These are phyloP conservation scores for Hofmannophila pseudospretella DNA, from an alignment of 2,888 invertebrate species.

Conservation along the genomic window DNA sequence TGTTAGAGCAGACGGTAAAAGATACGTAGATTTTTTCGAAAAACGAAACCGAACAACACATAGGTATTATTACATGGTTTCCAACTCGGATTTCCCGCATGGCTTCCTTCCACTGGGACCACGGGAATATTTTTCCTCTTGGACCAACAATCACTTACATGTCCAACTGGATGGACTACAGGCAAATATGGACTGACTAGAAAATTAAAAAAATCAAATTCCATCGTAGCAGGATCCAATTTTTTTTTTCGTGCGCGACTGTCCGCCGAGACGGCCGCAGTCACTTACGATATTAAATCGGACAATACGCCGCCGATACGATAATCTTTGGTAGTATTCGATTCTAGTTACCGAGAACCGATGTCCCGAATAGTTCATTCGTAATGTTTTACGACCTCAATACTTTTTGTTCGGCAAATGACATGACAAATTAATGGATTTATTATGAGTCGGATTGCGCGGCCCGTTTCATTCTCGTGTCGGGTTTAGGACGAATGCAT, in stretches of 20 bases:
- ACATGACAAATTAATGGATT: conserved; percentile 78
- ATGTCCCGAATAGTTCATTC: conserved; percentile 42
- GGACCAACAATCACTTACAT: too few relatives aligned
- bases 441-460: conserved; percentile 71
- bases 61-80: too few relatives aligned
- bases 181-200: too few relatives aligned
- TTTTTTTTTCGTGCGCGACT: conserved; percentile 28
- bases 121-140: too few relatives aligned
- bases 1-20: too few relatives aligned
- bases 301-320: conserved; percentile 60
- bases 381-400: conserved; percentile 49
- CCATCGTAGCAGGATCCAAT: too few relatives aligned
- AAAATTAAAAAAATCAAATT: too few relatives aligned
- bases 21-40: too few relatives aligned
- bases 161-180: too few relatives aligned
- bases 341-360: conserved; percentile 62
- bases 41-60: too few relatives aligned
- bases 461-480: conserved; percentile 61
- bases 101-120: too few relatives aligned
- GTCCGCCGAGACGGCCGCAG: conserved; percentile 42
- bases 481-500: conserved; percentile 74
- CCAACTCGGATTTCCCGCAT: too few relatives aligned
- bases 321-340: conserved; percentile 60
- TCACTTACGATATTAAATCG: conserved; percentile 63
- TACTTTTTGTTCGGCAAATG: conserved; percentile 63